Base-by-base conservation (phyloP, 2,888 invertebrate genomes). In the Ornithoptera priamus region DNA sequence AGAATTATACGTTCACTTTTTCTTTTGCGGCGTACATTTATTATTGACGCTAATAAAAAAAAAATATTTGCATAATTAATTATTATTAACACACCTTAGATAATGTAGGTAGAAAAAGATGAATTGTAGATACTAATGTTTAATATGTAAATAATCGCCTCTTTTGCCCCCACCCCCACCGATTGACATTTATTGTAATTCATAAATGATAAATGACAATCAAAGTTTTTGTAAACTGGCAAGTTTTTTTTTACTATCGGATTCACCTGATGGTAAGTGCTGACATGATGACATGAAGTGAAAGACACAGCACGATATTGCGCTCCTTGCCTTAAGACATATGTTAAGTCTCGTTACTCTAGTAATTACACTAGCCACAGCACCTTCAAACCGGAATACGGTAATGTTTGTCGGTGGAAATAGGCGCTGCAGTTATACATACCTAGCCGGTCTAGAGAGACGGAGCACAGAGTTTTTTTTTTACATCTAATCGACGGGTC, bases 1-100 rank as follows among this genome's bases (percentile, higher is more conserved):
- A 53, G 56, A 62, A 67, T 67, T 62, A 62, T 18, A 12, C 20
- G n/a, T 42, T 5, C 8, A 50, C n/a, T 66, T 61, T 66, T 60
- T 1, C 17, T 53, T 66, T 60, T 61, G 20, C 50, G 22, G 2
- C 18, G 5, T 17, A 46, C 30, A 58, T 42, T 62, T 62, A 68
- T 57, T 20, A 58, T 63, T 59, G 50, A 18, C 22, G 42, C n/a
- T 2, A 15, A 12, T 46, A 68, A 53, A 61, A 39, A 10, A 2
- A 36, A 68, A 53, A 61, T 0, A 1, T 10, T 39, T 39, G 10
- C 5, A 30, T 67, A 67, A 62, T 65, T 57, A 58, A 30, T 58
- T 22, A 10, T 39, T 30, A 18, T 62, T 63, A 46, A 53, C 59
- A 59, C 58, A 20, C 12, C 20, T 6, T n/a, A 62, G 58, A 50